phyloP scores from a whole-genome alignment of 2,797 vertebrate genomes.

The Phalanger gymnotis region DNA sequence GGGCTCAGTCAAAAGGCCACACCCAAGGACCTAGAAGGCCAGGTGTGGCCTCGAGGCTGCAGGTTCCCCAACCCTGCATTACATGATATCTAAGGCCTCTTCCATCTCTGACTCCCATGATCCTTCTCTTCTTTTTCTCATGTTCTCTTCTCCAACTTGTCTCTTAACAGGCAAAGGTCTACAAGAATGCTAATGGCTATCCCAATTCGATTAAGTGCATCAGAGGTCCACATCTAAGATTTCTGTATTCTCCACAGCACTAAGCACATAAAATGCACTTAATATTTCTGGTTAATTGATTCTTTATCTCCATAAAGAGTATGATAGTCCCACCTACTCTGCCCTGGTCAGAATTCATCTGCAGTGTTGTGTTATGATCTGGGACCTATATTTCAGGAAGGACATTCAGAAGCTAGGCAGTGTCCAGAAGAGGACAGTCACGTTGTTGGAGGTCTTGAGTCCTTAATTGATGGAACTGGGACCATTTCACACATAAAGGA shows the following conservation, averaged over 20 bases:
- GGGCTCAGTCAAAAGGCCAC: too few relatives aligned
- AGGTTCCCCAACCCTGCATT: too few relatives aligned
- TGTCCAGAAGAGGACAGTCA: not conserved
- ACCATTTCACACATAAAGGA: not conserved
- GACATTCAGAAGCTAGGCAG: not conserved
- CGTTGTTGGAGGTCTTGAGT: not conserved
- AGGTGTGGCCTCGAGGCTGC: too few relatives aligned
- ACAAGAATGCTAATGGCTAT: not conserved
- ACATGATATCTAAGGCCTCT: not conserved
- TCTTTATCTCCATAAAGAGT: not conserved
- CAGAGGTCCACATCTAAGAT: not conserved
- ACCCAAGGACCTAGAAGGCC: too few relatives aligned
- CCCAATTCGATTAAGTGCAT: not conserved
- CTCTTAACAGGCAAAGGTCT: not conserved
- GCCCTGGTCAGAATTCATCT: not conserved
- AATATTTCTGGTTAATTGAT: not conserved
- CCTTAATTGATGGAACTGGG: not conserved
- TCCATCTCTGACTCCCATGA: not conserved
- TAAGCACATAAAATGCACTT: not conserved
- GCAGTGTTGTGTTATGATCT: not conserved
- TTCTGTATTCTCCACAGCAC: not conserved
- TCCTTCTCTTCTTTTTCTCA: not conserved
- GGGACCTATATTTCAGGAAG: not conserved
- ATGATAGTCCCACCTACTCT: not conserved
- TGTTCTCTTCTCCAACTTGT: not conserved